Conservation (phyloP, 2,113 vertebrate genomes). For the Ailurus styani region DNA sequence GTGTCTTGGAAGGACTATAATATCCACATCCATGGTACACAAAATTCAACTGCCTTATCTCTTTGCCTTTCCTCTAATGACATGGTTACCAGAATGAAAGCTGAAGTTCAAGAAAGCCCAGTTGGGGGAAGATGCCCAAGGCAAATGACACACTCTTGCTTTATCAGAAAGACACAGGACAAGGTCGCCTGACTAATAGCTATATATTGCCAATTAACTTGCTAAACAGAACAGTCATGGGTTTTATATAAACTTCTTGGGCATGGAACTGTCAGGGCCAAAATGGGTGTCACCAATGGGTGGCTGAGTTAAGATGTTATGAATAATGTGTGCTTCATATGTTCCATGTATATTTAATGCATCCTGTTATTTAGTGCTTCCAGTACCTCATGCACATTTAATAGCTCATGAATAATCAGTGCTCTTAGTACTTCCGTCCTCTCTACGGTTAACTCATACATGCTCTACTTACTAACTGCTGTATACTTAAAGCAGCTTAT, state of each 20-base stretch:
- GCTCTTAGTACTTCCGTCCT: background rate
- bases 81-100: background rate
- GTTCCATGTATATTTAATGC: slow-evolving; percentile 45
- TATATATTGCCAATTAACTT: background rate
- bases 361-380: background rate
- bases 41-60: background rate
- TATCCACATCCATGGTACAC: background rate
- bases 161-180: background rate
- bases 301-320: slow-evolving; percentile 35
- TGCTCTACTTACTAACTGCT: background rate
- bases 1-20: fast-evolving
- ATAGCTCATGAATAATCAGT: slow-evolving; percentile 14
- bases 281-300: slow-evolving; percentile 15
- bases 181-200: background rate
- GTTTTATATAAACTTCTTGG: background rate
- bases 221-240: background rate
- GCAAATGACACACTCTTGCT: background rate
- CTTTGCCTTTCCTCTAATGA: background rate
- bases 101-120: background rate
- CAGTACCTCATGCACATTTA: slow-evolving; percentile 28
- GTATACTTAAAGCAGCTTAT: background rate
- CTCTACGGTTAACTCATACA: background rate
- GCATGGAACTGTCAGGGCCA: background rate
- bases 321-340: slow-evolving; percentile 20
- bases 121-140: background rate